Evolutionary conservation across 2,797 vertebrate genomes (phyloP).

Genomic region (Tragopan temminckii): DNA sequence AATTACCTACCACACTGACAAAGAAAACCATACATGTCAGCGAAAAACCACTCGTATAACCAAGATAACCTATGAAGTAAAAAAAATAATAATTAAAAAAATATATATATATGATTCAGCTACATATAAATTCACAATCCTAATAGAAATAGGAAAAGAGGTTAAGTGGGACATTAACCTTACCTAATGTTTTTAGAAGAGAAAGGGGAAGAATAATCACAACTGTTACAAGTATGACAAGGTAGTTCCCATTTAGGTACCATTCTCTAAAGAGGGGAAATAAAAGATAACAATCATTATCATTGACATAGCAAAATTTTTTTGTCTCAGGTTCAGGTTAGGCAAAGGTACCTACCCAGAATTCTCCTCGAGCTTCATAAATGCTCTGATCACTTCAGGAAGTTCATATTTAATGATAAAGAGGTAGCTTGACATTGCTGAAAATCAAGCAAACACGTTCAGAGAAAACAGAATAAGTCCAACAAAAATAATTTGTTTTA

Average conservation of each 20-base stretch:
- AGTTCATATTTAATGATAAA: conserved; percentile 99
- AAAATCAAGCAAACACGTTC: conserved; percentile 31
- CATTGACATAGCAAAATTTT: not conserved
- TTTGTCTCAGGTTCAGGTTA: not conserved
- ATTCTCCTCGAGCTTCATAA: conserved; percentile 90
- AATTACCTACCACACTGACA: conserved; percentile 89
- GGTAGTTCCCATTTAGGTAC: conserved; percentile 97
- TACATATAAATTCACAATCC: not conserved
- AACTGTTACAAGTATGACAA: conserved; percentile 92
- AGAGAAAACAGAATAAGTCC: not conserved
- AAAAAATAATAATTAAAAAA: conserved; percentile 26
- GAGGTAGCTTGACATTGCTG: conserved; percentile 99
- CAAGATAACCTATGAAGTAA: conserved; percentile 91
- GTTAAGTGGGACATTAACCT: conserved; percentile 28
- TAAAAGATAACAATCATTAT: not conserved
- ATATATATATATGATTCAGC: conserved; percentile 20
- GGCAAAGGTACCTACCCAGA: conserved; percentile 86
- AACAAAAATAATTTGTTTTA: not conserved
- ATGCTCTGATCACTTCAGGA: conserved; percentile 95
- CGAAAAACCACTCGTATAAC: conserved; percentile 97
- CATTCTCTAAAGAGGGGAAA: conserved; percentile 87
- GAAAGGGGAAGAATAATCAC: conserved; percentile 95
- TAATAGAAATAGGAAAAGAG: conserved; percentile 9
- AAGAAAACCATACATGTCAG: conserved; percentile 98
- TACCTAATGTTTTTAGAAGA: conserved; percentile 95